Percentiles rank a stretch among this genome's conserved stretches.
These are phyloP conservation scores for Orchesella cincta DNA, from an alignment of 1,140 invertebrate genomes.

Conservation along the genomic window DNA sequence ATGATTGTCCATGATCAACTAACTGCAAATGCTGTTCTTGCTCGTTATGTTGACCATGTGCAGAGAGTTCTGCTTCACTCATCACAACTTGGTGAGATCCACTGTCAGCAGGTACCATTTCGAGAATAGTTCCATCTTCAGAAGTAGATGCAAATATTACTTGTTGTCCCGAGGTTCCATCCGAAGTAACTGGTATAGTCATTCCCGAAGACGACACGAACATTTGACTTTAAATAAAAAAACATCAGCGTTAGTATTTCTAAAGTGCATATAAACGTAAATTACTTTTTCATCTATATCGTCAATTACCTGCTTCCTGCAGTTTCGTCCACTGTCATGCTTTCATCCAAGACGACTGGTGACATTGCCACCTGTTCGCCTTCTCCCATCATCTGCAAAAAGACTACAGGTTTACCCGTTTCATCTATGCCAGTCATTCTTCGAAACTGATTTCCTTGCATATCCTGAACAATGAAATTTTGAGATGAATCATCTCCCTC, in stretches of 20 bases:
- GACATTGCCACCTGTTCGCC: slow-evolving; percentile 36
- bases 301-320: slow-evolving; percentile 28
- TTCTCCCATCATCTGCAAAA: slow-evolving; percentile 45
- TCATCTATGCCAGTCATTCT: slow-evolving; percentile 47
- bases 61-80: slow-evolving; percentile 29
- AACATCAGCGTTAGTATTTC: slow-evolving; percentile 1
- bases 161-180: slow-evolving; percentile 34
- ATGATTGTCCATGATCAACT: slow-evolving; percentile 8
- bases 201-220: slow-evolving; percentile 41
- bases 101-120: slow-evolving; percentile 20
- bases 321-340: slow-evolving; percentile 23
- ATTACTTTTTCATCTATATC: not conserved
- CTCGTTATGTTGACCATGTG: slow-evolving; percentile 17
- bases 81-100: slow-evolving; percentile 31
- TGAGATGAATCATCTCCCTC: slow-evolving; percentile 29
- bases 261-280: not conserved
- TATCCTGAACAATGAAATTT: slow-evolving; percentile 48
- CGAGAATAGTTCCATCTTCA: not conserved
- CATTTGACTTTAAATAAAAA: slow-evolving; percentile 36
- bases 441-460: slow-evolving; percentile 45
- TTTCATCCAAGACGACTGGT: slow-evolving; percentile 33
- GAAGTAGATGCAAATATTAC: slow-evolving; percentile 34
- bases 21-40: slow-evolving; percentile 28
- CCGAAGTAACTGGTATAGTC: slow-evolving; percentile 35
- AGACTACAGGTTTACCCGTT: slow-evolving; percentile 48